phyloP scores from a whole-genome alignment of 2,797 vertebrate genomes.

The Sebastes kiyomatsui region DNA sequence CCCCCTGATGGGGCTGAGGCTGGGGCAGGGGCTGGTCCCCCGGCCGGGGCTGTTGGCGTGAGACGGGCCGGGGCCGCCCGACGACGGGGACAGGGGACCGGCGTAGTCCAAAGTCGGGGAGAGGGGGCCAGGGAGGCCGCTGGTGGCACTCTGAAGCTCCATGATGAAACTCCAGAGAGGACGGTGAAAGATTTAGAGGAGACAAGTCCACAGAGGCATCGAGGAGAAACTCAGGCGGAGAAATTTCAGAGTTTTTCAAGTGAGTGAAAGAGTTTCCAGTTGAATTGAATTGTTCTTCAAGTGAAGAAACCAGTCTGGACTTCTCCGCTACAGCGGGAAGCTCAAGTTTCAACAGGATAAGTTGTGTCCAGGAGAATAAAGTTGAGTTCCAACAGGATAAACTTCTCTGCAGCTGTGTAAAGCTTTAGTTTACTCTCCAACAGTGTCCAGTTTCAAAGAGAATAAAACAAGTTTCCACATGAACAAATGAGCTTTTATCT shows the following conservation, averaged over 20 bases:
- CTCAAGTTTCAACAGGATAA: neutral
- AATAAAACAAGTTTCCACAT: neutral
- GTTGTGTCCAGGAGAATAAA: neutral
- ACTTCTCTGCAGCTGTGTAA: neutral
- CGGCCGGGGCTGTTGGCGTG: conserved; percentile 49
- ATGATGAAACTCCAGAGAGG: conserved; percentile 70
- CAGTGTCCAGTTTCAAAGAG: neutral
- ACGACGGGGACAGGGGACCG: conserved; percentile 51
- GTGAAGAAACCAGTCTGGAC: neutral
- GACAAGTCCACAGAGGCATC: conserved; percentile 25
- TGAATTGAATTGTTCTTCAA: too few relatives aligned
- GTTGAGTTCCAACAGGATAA: neutral
- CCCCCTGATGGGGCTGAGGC: conserved; percentile 62
- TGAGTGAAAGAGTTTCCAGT: neutral
- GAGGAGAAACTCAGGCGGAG: neutral
- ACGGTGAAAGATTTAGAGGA: neutral
- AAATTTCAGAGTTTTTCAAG: neutral
- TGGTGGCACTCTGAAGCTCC: conserved; percentile 91
- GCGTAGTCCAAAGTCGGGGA: conserved; percentile 72
- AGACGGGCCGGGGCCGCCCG: conserved; percentile 45
- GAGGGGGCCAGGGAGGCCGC: conserved; percentile 68
- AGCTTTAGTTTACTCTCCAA: neutral
- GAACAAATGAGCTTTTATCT: neutral
- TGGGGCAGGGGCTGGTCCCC: conserved; percentile 64
- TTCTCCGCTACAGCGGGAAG: neutral